Evolutionary conservation across 1,140 invertebrate species (phyloP).

Genomic region (Drosophila orena): DNA sequence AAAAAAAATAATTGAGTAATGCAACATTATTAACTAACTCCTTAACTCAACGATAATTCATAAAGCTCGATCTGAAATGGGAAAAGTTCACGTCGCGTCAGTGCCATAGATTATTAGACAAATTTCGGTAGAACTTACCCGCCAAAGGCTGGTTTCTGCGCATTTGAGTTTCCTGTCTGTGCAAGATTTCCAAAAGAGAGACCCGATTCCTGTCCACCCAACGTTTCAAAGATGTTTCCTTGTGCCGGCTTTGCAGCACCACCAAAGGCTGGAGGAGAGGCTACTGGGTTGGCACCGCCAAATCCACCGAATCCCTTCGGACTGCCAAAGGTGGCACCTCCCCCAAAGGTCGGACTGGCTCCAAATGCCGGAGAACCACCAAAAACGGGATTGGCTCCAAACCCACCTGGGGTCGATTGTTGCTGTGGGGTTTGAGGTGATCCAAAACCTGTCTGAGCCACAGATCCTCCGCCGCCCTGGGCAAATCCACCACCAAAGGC

Average conservation of each 20-base stretch:
- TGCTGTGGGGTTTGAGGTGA: constrained; percentile 70
- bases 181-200: constrained; percentile 87
- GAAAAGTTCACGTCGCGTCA: background rate
- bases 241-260: constrained; percentile 71
- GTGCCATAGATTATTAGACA: background rate
- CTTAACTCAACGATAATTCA: constrained; percentile 50
- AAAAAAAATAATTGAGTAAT: constrained; percentile 2
- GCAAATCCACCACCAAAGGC: constrained; percentile 69
- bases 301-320: constrained; percentile 85
- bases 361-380: constrained; percentile 85
- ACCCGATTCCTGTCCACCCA: constrained; percentile 86
- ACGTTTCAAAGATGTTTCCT: constrained; percentile 86
- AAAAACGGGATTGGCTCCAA: constrained; percentile 76
- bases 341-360: constrained; percentile 85
- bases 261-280: constrained; percentile 66
- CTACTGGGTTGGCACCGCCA: constrained; percentile 32
- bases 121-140: constrained; percentile 76
- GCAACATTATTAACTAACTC: background rate
- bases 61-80: constrained; percentile 50
- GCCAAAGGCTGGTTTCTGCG: constrained; percentile 83
- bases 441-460: constrained; percentile 85
- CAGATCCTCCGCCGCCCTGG: constrained; percentile 49
- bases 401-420: constrained; percentile 44
- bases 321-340: constrained; percentile 85
- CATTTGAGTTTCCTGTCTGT: constrained; percentile 83